phyloP scores from a whole-genome alignment of 92 coral and sea anemone genomes.

The Desmophyllum pertusum region DNA sequence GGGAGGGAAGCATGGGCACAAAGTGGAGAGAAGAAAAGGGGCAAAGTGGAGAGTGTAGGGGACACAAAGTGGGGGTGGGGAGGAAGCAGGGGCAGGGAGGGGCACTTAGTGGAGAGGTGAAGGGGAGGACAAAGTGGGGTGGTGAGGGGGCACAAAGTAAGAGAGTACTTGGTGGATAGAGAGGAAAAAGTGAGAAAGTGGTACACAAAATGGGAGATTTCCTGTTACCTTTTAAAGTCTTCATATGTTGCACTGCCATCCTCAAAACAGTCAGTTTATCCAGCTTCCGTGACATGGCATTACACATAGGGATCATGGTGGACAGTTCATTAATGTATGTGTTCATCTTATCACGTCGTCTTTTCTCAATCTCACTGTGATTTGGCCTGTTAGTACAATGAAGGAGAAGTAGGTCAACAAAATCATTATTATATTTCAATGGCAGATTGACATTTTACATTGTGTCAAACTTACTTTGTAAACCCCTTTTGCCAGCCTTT shows the following conservation, averaged over 20 bases:
- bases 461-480: constrained; percentile 50
- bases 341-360: constrained; percentile 97
- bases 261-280: constrained; percentile 92
- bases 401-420: background rate
- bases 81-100: background rate
- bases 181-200: background rate
- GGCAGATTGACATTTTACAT: background rate
- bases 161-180: background rate
- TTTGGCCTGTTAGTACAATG: constrained; percentile 65
- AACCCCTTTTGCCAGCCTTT: constrained; percentile 49
- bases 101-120: too few species aligned
- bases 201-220: background rate
- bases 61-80: background rate
- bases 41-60: background rate
- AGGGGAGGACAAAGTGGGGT: too few species aligned
- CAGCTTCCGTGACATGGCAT: constrained; percentile 88
- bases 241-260: constrained; percentile 96
- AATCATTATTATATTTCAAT: background rate
- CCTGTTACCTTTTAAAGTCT: constrained; percentile 80
- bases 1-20: too few species aligned
- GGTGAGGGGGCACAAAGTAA: background rate
- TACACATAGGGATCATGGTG: constrained; percentile 92
- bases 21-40: too few species aligned
- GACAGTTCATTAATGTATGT: constrained; percentile 89
- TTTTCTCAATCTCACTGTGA: constrained; percentile 96